Base-by-base conservation (phyloP, 2,888 invertebrate genomes). In the Odontomyia ornata region DNA sequence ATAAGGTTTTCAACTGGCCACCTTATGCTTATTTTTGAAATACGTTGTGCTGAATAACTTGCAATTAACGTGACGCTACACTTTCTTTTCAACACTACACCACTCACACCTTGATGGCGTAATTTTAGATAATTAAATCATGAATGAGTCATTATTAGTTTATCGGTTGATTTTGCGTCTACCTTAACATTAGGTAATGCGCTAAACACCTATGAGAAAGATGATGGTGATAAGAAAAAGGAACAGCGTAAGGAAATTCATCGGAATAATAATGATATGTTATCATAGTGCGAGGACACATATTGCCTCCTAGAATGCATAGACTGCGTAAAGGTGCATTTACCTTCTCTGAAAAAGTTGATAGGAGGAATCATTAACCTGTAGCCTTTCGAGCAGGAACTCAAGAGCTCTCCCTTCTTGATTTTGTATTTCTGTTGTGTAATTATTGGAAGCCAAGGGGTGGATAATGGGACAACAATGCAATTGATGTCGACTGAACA, bases 391-490 rank as follows among this genome's bases (percentile, higher is more conserved):
- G 23, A 21, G 28, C 60, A 47, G 60, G 73, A n/a, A 60, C 57
- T 43, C 57, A 57, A 43, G 36, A 18, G 30, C 36, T 73, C 73
- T 60, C 73, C 73, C 60, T 73, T 18, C 27, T 60, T n/a, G 30
- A 73, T 57, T 73, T 43, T 21, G 3, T 15, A 18, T 25, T 47
- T 72, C 56, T 72, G 21, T 57, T 73, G 23, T 72, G 28, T 60
- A 57, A 73, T 73, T 73, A 73, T 60, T 60, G 57, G 73, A 73
- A 57, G 57, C 73, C 60, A 73, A 73, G 73, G 73, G 73, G 73
- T 73, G 73, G 73, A 73, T 73, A 73, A 73, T 73, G 73, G 73
- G 73, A 73, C 73, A 73, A 73, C 73, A 73, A 57, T 60, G 52
- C 73, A 27, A 57, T 9, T 30, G 23, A 52, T 25, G 73, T 21